Base-by-base conservation (phyloP, 2,113 vertebrate species). In the Poeciliopsis occidentalis region DNA sequence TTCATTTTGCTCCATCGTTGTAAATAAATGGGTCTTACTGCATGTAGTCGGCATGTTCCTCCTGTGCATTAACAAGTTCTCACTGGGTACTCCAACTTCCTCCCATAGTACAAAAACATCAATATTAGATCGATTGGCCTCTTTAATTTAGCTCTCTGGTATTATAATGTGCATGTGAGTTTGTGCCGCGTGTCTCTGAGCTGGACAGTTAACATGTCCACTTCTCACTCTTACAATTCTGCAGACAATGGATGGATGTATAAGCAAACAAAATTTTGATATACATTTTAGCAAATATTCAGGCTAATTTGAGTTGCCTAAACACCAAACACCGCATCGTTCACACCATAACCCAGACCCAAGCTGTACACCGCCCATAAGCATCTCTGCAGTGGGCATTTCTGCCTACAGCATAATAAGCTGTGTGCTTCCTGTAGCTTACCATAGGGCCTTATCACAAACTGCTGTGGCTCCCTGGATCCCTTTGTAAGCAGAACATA, bases 381-480 rank as follows among this genome's bases (percentile, higher is more conserved):
- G 10, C 8, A 22, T 63, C n/a, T 69, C 37, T 26, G 26, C 2
- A 66, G 34, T 69, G 71, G 47, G 19, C 65, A 39, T 75, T 75
- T 81, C 27, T 51, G 66, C 47, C 51, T 54, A 30, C 61, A 39
- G 57, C 60, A 51, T 65, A 37, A 80, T 64, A 19, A 31, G 61
- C 51, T 0, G 37, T 63, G 64, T 71, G 54, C 60, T 61, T 60
- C 69, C 32, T 37, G 57, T 4, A 8, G 34, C 29, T 75, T 54
- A 54, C 30, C 54, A 26, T 12, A 26, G 34, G 30, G 67, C 67
- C 47, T 71, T 74, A 26, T 74, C 60, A 71, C 31, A 74, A 77
- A 67, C 54, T 71, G 54, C 60, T 69, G 47, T 22, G 32, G 47
- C 69, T 81, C 60, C 30, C 64, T 39, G 66, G 19, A 54, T 78